Evolutionary conservation across 2,888 invertebrate genomes (phyloP), one percentile per base, ranked within the genome.

Genomic region (Aspidiotus rigidus): DNA sequence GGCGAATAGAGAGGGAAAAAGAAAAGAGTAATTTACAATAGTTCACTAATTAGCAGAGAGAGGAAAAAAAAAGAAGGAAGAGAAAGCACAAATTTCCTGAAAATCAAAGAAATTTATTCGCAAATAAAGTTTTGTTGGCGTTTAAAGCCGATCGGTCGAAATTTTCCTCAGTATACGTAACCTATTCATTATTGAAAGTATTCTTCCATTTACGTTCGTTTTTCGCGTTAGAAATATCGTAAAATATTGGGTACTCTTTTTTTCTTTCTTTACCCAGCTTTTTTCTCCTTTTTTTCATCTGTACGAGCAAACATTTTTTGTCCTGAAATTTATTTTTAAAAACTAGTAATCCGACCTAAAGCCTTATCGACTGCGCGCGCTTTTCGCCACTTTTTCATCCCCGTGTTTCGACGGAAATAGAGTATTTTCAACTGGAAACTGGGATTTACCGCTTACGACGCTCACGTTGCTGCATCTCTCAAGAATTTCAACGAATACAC

Each of bases 31-130:
- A 66, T 66, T 66, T 66, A 66, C 59, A 28, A 28, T 28, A 1
- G 28, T 66, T 66, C 17, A 59, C 66, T 66, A 66, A 66, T 66
- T 66, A 66, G 66, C 57, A 42, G 44, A 66, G n/a, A 28, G 56
- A 17, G 15, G 10, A 55, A 55, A 55, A 55, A 55, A 2, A 53
- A 53, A 53, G n/a, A 53, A 53, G n/a, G 53, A 53, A 53, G n/a
- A 53, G 5, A 53, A 53, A 53, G n/a, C 11, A 53, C 11, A 53
- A 59, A 41, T 39, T 13, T 56, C 55, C 56, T 15, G 16, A 66
- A 28, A 28, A 59, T 59, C 59, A 28, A 57, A 57, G 13, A 59
- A 66, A 66, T 66, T 66, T 59, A 66, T 66, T 66, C 44, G 66
- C 42, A 66, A 66, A 66, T 66, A 59, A 66, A 66, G 59, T 66